Evolutionary conservation across 2,888 invertebrate genomes (phyloP), one percentile per base, ranked within the genome.

Genomic region (Callinectes sapidus): DNA sequence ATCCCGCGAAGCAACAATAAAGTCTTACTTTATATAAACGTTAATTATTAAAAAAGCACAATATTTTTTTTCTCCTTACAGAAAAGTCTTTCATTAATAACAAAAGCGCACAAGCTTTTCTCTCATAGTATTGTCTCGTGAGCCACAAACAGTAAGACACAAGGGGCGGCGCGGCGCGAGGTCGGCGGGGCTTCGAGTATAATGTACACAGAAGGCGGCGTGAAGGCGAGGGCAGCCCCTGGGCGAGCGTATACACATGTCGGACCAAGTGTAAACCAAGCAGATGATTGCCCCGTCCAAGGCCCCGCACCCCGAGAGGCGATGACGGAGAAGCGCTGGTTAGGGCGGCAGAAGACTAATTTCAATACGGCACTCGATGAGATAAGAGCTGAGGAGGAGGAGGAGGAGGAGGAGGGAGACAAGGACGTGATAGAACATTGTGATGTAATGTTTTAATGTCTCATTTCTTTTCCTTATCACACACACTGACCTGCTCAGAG

Each of bases 221-320:
- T 48, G 23, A 39, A 32, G 39, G 35, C 39, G 23, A 48, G 42
- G 42, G 86, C 39, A 23, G 86, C 35, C 39, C 18, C 86, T 39
- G 87, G 54, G 28, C 48, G n/a, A 87, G 87, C 87, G 61, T 88
- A 88, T 88, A 88, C 88, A 88, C 88, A 88, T n/a, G 55, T 88
- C 88, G 61, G 88, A 13, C 88, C 39, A 55, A n/a, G 61, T 55
- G 88, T 88, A 88, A 88, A 88, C 88, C 28, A 32, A 88, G 39
- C 28, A 14, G 88, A 28, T 88, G 88, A 88, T 88, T 32, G 88
- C 88, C 71, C 28, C 71, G 71, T 71, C 71, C 71, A 71, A 71
- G 71, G 71, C n/a, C 71, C 71, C 10, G 48, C 48, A 48, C 71
- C 71, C 71, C 28, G 71, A 3, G n/a, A 28, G n/a, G n/a, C 13